phyloP scores from a whole-genome alignment of 2,888 invertebrate species.

The Muschampia plurimacula region DNA sequence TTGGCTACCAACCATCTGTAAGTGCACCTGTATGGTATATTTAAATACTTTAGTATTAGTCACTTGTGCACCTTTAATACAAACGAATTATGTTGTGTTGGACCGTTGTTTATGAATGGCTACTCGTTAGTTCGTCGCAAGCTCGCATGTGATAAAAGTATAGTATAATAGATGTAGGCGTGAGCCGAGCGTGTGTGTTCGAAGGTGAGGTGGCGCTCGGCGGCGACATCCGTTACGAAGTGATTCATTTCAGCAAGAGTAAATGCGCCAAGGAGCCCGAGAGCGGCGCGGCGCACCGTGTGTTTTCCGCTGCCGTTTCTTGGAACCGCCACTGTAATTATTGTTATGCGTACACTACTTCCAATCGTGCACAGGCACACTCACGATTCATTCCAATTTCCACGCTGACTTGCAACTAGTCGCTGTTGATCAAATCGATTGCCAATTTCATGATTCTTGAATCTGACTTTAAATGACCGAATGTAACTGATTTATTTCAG shows the following conservation, averaged over 20 bases:
- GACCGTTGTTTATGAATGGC: conserved; percentile 70
- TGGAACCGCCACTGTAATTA: conserved; percentile 72
- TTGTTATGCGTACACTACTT: conserved; percentile 55
- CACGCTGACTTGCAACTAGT: conserved; percentile 74
- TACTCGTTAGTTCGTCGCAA: conserved; percentile 58
- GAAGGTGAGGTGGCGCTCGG: conserved; percentile 47
- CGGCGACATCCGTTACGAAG: conserved; percentile 50
- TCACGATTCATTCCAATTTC: conserved; percentile 8
- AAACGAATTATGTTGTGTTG: conserved; percentile 19
- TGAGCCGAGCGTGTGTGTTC: conserved; percentile 42
- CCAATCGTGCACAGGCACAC: not conserved
- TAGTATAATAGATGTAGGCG: conserved; percentile 30
- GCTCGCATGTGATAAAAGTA: conserved; percentile 37
- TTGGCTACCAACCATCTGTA: conserved; percentile 36
- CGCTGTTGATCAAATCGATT: conserved; percentile 76
- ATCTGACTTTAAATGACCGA: conserved; percentile 47
- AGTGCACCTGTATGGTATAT: conserved; percentile 37
- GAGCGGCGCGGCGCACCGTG: conserved; percentile 42
- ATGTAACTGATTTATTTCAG: conserved; percentile 78
- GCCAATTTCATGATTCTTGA: conserved; percentile 37
- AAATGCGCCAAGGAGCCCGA: conserved; percentile 37
- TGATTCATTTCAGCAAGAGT: conserved; percentile 60
- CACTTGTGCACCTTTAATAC: conserved; percentile 27
- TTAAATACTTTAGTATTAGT: conserved; percentile 36
- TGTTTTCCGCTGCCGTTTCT: conserved; percentile 72